Evolutionary conservation across 2,113 vertebrate genomes (phyloP).

Genomic region (Cyanoliseus patagonus): DNA sequence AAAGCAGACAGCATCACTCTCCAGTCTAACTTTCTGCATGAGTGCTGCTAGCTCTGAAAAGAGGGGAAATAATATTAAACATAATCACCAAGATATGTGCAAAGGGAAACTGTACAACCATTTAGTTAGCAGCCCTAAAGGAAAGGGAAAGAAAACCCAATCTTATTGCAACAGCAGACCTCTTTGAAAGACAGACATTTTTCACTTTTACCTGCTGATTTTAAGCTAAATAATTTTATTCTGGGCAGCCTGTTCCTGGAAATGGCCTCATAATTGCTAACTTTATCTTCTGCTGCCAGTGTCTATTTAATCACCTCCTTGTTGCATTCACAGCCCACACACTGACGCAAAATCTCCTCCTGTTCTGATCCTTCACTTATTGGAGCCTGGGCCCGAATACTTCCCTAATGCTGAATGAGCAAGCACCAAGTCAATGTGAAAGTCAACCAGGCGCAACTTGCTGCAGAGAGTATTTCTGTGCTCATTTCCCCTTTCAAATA

Average conservation of each 20-base stretch:
- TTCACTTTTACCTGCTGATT: constrained; percentile 30
- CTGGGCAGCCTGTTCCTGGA: constrained; percentile 38
- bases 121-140: neutral
- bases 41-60: neutral
- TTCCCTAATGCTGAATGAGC: constrained; percentile 29
- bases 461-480: constrained; percentile 23
- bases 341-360: constrained; percentile 52
- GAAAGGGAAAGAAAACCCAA: neutral
- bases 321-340: constrained; percentile 46
- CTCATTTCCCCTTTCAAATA: neutral
- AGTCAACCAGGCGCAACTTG: constrained; percentile 23
- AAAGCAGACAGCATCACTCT: neutral
- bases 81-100: neutral
- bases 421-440: constrained; percentile 36
- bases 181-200: neutral
- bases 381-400: constrained; percentile 18
- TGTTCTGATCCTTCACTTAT: constrained; percentile 44
- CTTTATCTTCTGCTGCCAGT: constrained; percentile 58
- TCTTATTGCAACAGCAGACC: neutral
- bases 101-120: neutral
- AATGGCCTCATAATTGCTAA: constrained; percentile 58
- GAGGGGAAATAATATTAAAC: neutral
- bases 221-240: constrained; percentile 58
- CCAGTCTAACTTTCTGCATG: neutral
- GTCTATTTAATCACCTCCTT: constrained; percentile 56